Percentiles rank a stretch among this genome's conserved stretches.
Conservation (phyloP, 2,113 vertebrate genomes). For the Neoarius graeffei region DNA sequence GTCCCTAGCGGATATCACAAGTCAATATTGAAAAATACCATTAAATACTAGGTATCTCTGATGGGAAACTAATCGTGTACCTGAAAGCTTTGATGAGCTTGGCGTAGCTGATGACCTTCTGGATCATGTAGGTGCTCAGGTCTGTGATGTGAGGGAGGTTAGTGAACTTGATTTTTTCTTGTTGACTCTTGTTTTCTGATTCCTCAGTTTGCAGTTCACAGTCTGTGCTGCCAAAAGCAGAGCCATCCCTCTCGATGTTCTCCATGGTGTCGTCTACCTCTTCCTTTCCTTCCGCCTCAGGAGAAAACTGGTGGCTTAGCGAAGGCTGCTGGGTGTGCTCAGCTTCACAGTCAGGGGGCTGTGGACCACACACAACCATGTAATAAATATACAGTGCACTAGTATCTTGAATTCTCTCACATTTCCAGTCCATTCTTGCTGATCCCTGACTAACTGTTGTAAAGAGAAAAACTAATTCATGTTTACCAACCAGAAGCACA, state of each 20-base stretch:
- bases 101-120: slow-evolving; percentile 75
- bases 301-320: not conserved
- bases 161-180: slow-evolving; percentile 52
- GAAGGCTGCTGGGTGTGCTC: not conserved
- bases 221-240: not conserved
- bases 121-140: slow-evolving; percentile 74
- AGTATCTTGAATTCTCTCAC: not conserved
- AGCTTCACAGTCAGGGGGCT: slow-evolving; percentile 56
- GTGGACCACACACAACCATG: not conserved
- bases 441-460: not conserved
- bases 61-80: slow-evolving; percentile 50
- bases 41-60: not conserved
- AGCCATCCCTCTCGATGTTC: not conserved
- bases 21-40: not conserved
- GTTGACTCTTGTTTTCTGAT: not conserved
- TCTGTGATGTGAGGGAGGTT: slow-evolving; percentile 73
- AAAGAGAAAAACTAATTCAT: not conserved
- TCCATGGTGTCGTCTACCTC: not conserved
- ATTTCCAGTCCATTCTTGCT: not conserved
- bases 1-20: not conserved
- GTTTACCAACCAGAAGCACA: not conserved
- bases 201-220: not conserved
- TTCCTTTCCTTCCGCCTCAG: not conserved
- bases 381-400: too few relatives aligned
- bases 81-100: slow-evolving; percentile 70